Evolutionary conservation across 2,888 invertebrate genomes (phyloP).

Genomic region (Stenolophus ochropezus): DNA sequence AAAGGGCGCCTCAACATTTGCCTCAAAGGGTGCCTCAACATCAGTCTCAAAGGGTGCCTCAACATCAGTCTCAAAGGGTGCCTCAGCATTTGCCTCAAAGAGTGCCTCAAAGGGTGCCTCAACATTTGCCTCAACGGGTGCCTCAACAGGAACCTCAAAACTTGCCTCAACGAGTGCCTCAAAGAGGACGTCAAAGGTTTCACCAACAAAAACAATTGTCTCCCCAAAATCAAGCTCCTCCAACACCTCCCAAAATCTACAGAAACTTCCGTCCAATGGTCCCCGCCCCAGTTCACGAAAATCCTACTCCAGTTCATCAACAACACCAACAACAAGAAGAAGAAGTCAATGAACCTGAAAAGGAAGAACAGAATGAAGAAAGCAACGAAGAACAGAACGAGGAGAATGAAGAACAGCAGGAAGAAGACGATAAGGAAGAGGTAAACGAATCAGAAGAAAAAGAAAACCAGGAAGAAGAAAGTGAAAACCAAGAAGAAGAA

Average conservation of each 20-base stretch:
- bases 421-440: constrained; percentile 62
- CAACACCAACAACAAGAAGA: constrained; percentile 48
- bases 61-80: not conserved
- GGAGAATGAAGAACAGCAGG: constrained; percentile 61
- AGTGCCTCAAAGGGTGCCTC: too few species aligned
- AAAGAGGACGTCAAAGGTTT: not conserved
- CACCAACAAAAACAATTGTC: not conserved
- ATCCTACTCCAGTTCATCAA: not conserved
- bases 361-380: constrained; percentile 54
- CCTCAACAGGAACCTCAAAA: not conserved
- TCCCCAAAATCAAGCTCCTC: not conserved
- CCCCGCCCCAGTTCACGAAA: not conserved
- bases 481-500: constrained; percentile 60
- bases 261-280: constrained; percentile 29
- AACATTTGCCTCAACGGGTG: not conserved
- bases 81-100: too few species aligned
- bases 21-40: too few species aligned
- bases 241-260: constrained; percentile 27
- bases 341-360: too few species aligned
- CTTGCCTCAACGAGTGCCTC: not conserved
- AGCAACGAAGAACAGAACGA: constrained; percentile 62
- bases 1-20: too few species aligned
- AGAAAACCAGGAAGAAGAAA: constrained; percentile 61
- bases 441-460: constrained; percentile 59
- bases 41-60: not conserved